phyloP scores from a whole-genome alignment of 2,888 invertebrate genomes.

The Omphaloscelis lunosa region DNA sequence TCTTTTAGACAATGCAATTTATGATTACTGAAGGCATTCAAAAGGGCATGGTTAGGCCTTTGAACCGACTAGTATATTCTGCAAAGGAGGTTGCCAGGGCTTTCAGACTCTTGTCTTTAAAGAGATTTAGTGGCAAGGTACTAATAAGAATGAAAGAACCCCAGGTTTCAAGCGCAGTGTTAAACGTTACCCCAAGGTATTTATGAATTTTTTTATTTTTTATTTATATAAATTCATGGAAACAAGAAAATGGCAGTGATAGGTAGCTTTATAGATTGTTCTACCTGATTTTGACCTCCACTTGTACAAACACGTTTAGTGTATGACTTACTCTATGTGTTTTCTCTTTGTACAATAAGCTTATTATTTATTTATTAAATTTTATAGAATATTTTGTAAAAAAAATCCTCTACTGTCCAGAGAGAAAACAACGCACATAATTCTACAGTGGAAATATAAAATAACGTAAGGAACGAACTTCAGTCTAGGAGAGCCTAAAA shows the following conservation, averaged over 20 bases:
- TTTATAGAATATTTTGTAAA: neutral
- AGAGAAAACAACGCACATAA: neutral
- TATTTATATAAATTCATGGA: too few relatives aligned
- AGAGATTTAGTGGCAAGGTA: constrained; percentile 91
- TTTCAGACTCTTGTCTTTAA: constrained; percentile 90
- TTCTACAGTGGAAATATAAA: neutral
- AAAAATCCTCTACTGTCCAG: neutral
- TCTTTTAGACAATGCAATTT: constrained; percentile 83
- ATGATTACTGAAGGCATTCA: constrained; percentile 92
- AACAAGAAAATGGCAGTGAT: neutral
- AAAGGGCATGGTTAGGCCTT: constrained; percentile 92
- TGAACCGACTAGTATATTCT: constrained; percentile 92
- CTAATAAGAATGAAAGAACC: constrained; percentile 72
- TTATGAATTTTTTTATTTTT: neutral
- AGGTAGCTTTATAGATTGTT: neutral
- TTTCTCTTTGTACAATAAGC: too few relatives aligned
- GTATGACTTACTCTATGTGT: too few relatives aligned
- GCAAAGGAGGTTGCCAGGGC: constrained; percentile 92
- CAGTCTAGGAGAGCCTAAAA: neutral
- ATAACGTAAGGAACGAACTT: neutral
- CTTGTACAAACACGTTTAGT: too few relatives aligned
- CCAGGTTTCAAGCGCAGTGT: constrained; percentile 51
- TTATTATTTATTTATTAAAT: too few relatives aligned
- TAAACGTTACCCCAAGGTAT: constrained; percentile 73
- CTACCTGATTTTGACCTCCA: too few relatives aligned